phyloP scores from a whole-genome alignment of 2,888 invertebrate species.

The Atrina japonica region DNA sequence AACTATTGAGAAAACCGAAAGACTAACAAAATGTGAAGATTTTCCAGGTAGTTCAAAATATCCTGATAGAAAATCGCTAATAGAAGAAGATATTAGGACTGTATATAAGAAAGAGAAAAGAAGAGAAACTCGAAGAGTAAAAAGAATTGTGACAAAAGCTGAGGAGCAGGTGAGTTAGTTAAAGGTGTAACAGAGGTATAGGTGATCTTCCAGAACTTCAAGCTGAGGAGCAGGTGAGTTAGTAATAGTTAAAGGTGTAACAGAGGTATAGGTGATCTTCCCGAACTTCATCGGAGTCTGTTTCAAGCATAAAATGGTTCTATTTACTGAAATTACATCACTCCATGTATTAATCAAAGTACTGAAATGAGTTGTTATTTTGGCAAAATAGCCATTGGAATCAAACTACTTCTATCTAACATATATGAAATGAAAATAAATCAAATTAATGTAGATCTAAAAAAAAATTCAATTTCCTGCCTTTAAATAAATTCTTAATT shows the following conservation, averaged over 20 bases:
- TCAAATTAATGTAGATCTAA: too few relatives aligned
- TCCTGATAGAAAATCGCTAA: slow-evolving; percentile 3
- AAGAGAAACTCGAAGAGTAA: slow-evolving; percentile 61
- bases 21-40: too few relatives aligned
- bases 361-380: too few relatives aligned
- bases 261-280: not conserved
- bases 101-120: slow-evolving; percentile 56
- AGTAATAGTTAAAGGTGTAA: not conserved
- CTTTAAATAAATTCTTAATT: too few relatives aligned
- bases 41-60: not conserved
- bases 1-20: too few relatives aligned
- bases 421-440: too few relatives aligned
- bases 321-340: too few relatives aligned
- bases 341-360: too few relatives aligned
- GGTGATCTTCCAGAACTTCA: not conserved
- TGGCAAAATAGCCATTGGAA: too few relatives aligned
- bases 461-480: too few relatives aligned
- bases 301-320: too few relatives aligned
- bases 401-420: too few relatives aligned
- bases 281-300: not conserved
- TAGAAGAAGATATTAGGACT: slow-evolving; percentile 28
- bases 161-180: slow-evolving; percentile 49
- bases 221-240: slow-evolving; percentile 53
- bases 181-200: not conserved
- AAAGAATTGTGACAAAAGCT: slow-evolving; percentile 57